Percentiles rank a stretch among this genome's conserved stretches.
These are phyloP conservation scores for Chiridota heheva DNA, from an alignment of 35 echinoderm and acorn worm species.

Conservation along the genomic window DNA sequence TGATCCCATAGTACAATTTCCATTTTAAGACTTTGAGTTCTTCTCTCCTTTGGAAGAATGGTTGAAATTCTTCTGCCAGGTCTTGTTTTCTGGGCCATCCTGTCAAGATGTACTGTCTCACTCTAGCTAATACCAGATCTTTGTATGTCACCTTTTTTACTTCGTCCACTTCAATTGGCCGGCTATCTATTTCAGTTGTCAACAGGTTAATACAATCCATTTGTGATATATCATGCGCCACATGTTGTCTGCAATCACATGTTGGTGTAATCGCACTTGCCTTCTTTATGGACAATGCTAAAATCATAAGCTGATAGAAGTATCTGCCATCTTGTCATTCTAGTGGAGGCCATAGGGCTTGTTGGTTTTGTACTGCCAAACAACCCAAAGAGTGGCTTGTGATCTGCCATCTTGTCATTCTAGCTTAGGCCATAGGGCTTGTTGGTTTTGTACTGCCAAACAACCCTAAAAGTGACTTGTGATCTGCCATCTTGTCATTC, in stretches of 20 bases:
- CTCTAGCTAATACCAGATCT: conserved; percentile 29
- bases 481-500: too few species aligned
- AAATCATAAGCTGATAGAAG: conserved; percentile 46
- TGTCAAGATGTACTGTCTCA: conserved; percentile 31
- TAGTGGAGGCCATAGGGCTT: conserved; percentile 28
- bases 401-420: conserved; percentile 67
- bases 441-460: conserved; percentile 28
- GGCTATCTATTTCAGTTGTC: neutral
- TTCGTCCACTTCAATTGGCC: conserved; percentile 1
- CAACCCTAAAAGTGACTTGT: conserved; percentile 10
- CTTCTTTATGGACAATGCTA: conserved; percentile 41
- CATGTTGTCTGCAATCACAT: neutral
- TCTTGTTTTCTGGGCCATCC: conserved; percentile 27
- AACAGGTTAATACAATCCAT: conserved; percentile 11
- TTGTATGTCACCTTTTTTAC: neutral
- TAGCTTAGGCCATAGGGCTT: conserved; percentile 55
- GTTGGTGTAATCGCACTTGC: conserved; percentile 14
- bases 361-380: conserved; percentile 17
- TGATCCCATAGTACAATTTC: conserved; percentile 18
- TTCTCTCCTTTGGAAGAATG: conserved; percentile 29
- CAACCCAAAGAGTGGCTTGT: too few species aligned
- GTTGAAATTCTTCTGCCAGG: neutral
- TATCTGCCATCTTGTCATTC: conserved; percentile 41
- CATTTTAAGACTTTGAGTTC: conserved; percentile 32
- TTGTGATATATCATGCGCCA: neutral